phyloP scores from a whole-genome alignment of 2,888 invertebrate genomes.

The Aproaerema taeniolella region DNA sequence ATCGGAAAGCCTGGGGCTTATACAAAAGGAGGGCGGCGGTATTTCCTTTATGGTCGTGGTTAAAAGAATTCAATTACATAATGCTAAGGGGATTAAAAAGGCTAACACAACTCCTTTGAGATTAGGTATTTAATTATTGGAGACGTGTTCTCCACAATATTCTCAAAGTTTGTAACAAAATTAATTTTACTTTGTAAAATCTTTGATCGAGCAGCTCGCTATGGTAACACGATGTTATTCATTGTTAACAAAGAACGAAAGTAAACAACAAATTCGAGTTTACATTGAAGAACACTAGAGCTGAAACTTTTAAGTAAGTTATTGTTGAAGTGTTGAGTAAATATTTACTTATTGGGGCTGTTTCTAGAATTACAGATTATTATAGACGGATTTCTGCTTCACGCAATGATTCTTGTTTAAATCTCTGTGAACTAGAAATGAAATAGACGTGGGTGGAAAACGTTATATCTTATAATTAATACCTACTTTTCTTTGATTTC shows the following conservation, averaged over 20 bases:
- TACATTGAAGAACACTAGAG: neutral
- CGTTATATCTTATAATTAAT: too few relatives aligned
- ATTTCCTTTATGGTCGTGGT: slow-evolving; percentile 65
- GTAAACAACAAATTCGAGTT: neutral
- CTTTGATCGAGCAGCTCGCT: slow-evolving; percentile 25
- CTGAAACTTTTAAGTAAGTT: neutral
- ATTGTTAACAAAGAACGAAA: slow-evolving; percentile 11
- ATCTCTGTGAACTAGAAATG: too few relatives aligned
- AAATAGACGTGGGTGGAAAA: too few relatives aligned
- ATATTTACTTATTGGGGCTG: too few relatives aligned
- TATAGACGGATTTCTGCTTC: too few relatives aligned
- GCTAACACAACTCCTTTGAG: slow-evolving; percentile 64
- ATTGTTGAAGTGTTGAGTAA: neutral
- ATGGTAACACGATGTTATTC: slow-evolving; percentile 13
- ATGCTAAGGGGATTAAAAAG: slow-evolving; percentile 67
- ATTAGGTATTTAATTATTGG: slow-evolving; percentile 58
- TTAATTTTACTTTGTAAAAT: slow-evolving; percentile 32
- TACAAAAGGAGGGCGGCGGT: slow-evolving; percentile 62
- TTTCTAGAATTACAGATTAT: too few relatives aligned
- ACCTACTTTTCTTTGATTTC: too few relatives aligned
- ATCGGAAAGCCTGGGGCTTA: slow-evolving; percentile 51
- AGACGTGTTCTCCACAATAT: slow-evolving; percentile 31
- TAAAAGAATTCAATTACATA: slow-evolving; percentile 73
- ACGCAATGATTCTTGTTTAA: too few relatives aligned
- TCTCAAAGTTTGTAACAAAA: slow-evolving; percentile 24